Evolutionary conservation across 1,140 invertebrate genomes (phyloP).

Genomic region (Brachionus sp.): DNA sequence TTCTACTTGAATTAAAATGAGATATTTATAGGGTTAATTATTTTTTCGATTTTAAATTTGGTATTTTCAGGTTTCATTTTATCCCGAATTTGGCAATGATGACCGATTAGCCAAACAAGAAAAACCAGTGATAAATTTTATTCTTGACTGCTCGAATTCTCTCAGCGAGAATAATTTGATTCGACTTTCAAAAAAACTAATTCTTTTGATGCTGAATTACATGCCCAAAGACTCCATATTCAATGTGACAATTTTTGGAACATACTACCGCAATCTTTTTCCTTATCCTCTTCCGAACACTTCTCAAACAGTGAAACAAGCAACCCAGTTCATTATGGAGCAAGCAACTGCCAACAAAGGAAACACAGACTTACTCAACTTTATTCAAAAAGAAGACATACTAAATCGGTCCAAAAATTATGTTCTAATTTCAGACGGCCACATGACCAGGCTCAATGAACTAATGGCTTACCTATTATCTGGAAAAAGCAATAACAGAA

Average conservation of each 20-base stretch:
- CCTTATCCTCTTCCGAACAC: neutral
- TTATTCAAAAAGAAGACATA: neutral
- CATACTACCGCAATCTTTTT: constrained; percentile 1
- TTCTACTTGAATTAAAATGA: too few relatives aligned
- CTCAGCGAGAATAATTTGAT: constrained; percentile 31
- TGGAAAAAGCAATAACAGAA: neutral
- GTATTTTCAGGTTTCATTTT: constrained; percentile 55
- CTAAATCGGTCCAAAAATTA: neutral
- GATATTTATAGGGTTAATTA: too few relatives aligned
- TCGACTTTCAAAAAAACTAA: neutral
- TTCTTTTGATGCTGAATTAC: neutral
- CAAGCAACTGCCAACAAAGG: neutral
- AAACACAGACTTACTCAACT: constrained; percentile 24
- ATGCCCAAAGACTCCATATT: neutral
- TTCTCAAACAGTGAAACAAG: neutral
- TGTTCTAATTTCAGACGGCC: constrained; percentile 32
- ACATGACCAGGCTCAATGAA: constrained; percentile 14
- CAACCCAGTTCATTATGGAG: neutral
- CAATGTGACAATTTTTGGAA: constrained; percentile 32
- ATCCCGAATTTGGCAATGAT: constrained; percentile 57
- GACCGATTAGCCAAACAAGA: constrained; percentile 38
- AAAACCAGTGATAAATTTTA: neutral
- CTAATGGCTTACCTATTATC: neutral
- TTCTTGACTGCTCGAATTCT: constrained; percentile 39
- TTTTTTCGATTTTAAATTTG: too few relatives aligned